These are phyloP conservation scores for Platypus cylindrus DNA, from an alignment of 2,888 invertebrate species.

Conservation along the genomic window DNA sequence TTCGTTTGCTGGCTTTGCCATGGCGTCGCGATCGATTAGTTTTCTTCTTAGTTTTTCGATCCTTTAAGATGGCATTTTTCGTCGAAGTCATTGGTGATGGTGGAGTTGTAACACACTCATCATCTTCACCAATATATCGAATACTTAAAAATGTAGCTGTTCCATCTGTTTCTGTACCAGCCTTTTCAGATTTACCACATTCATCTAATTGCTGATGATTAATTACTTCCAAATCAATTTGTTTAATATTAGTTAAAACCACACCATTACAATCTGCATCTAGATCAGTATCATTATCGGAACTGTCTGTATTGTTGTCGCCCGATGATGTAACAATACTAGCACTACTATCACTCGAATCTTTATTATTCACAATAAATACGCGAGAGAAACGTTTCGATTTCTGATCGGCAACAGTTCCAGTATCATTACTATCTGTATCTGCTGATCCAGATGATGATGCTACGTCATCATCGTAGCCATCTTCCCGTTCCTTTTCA, in stretches of 20 bases:
- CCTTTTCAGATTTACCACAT: background rate
- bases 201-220: slow-evolving; percentile 14
- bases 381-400: slow-evolving; percentile 49
- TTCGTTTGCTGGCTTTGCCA: no score
- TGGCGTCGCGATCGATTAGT: no score
- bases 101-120: background rate
- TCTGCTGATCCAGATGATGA: slow-evolving; percentile 19
- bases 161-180: background rate
- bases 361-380: slow-evolving; percentile 51
- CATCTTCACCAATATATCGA: slow-evolving; percentile 10
- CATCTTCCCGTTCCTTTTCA: slow-evolving; percentile 24
- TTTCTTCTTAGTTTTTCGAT: no score
- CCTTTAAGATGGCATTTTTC: no score
- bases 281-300: slow-evolving; percentile 49
- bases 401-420: slow-evolving; percentile 42
- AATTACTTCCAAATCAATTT: slow-evolving; percentile 17
- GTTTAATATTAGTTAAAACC: slow-evolving; percentile 30
- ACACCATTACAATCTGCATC: slow-evolving; percentile 40
- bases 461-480: slow-evolving; percentile 20
- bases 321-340: slow-evolving; percentile 38
- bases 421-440: slow-evolving; percentile 42
- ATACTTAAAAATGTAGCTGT: slow-evolving; percentile 11
- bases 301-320: slow-evolving; percentile 49
- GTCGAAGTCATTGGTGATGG: no score
- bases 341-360: slow-evolving; percentile 36